Conservation (phyloP, 2,888 invertebrate genomes). For the Sylvicola cinctus region DNA sequence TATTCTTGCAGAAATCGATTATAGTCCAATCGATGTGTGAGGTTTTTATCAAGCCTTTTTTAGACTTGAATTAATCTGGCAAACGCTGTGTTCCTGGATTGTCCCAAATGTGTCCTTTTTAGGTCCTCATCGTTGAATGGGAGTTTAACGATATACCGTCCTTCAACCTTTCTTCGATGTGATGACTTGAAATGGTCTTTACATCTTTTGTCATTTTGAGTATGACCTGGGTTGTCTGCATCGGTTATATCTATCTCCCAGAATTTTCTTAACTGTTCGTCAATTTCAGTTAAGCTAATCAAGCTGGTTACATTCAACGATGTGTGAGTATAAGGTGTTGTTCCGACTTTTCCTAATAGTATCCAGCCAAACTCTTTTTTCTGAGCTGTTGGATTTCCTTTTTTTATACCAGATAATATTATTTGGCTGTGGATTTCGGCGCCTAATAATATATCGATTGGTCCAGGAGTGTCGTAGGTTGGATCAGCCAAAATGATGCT, state of each 20-base stretch:
- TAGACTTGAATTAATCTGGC: neutral
- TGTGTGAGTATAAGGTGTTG: no score
- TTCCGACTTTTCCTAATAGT: neutral
- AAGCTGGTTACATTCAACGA: no score
- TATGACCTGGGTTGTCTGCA: no score
- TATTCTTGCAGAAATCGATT: constrained; percentile 5
- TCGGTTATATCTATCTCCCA: neutral
- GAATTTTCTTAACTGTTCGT: constrained; percentile 1
- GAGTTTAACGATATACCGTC: neutral
- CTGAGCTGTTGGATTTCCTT: neutral
- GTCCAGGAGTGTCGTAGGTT: no score
- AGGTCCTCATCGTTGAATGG: neutral
- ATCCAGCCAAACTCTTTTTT: neutral
- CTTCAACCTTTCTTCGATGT: constrained; percentile 1
- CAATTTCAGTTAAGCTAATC: no score
- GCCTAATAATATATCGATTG: neutral
- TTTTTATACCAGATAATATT: neutral
- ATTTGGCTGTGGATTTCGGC: neutral
- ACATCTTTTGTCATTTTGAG: no score
- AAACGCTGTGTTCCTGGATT: neutral
- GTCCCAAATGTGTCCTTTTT: neutral
- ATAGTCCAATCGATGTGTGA: neutral
- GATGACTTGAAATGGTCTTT: neutral
- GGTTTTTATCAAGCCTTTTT: neutral
- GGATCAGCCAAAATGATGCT: no score